Evolutionary conservation across 2,113 vertebrate genomes (phyloP).

Genomic region (Limanda limanda): DNA sequence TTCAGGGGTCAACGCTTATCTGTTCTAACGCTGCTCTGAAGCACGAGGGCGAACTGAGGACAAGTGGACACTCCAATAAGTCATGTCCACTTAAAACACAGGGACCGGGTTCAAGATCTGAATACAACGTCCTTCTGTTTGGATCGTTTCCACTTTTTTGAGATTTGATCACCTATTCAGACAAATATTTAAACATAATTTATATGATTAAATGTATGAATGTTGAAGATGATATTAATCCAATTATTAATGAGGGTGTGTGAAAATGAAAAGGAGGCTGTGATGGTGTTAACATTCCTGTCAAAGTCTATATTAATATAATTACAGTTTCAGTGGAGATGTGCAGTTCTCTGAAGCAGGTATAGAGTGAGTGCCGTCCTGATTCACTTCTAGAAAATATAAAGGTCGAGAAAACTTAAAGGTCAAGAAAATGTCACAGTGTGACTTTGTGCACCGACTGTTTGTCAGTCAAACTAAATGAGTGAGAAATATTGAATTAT

Average conservation of each 20-base stretch:
- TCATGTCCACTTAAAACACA: slow-evolving; percentile 39
- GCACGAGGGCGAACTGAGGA: slow-evolving; percentile 57
- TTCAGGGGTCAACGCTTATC: slow-evolving; percentile 69
- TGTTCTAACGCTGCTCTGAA: slow-evolving; percentile 49
- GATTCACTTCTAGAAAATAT: background rate
- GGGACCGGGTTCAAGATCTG: background rate
- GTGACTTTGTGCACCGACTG: background rate
- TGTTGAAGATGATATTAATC: too few species aligned
- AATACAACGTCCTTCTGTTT: background rate
- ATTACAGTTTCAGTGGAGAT: background rate
- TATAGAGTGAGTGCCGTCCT: too few species aligned
- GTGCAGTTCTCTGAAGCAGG: background rate
- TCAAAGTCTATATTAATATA: background rate
- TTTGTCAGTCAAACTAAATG: background rate
- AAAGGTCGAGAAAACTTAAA: slow-evolving; percentile 1
- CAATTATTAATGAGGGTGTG: too few species aligned
- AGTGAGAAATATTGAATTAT: background rate
- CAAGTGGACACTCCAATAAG: slow-evolving; percentile 55
- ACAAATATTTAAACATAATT: too few species aligned
- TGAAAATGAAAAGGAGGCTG: background rate
- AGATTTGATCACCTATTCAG: too few species aligned
- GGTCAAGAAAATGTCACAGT: slow-evolving; percentile 20
- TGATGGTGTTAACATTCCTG: background rate
- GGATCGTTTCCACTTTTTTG: too few species aligned
- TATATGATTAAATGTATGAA: too few species aligned